phyloP scores from a whole-genome alignment of 2,113 vertebrate genomes.

The Prionailurus bengalensis region DNA sequence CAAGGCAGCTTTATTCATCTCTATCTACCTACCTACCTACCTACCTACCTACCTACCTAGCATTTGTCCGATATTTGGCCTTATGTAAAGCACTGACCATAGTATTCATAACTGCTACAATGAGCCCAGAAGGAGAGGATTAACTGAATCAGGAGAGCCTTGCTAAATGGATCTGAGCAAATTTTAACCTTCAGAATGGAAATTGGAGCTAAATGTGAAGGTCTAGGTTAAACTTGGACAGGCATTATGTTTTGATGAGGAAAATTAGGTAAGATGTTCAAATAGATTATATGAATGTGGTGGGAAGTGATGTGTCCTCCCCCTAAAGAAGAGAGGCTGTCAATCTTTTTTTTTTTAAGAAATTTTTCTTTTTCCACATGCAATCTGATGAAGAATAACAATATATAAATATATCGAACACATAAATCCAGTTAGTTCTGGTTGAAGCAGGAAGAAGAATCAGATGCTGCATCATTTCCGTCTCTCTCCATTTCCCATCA shows the following conservation, averaged over 20 bases:
- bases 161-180: not conserved
- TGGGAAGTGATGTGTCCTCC: not conserved
- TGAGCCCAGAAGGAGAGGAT: not conserved
- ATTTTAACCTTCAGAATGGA: not conserved
- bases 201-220: not conserved
- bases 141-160: not conserved
- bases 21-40: not conserved
- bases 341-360: not conserved
- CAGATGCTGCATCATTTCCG: not conserved
- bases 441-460: not conserved
- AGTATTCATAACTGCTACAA: not conserved
- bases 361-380: not conserved
- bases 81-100: not conserved
- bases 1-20: not conserved
- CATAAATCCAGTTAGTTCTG: not conserved
- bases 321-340: not conserved
- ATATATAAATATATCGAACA: not conserved
- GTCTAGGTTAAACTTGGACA: not conserved
- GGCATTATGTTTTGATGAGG: not conserved
- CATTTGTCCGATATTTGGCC: not conserved
- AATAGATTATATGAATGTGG: not conserved
- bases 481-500: not conserved
- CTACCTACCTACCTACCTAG: not conserved
- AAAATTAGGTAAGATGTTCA: not conserved
- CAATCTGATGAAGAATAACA: not conserved